Evolutionary conservation across 2,113 vertebrate species (phyloP), one percentile per base, ranked within the genome.

Genomic region (Chloropsis cyanopogon): DNA sequence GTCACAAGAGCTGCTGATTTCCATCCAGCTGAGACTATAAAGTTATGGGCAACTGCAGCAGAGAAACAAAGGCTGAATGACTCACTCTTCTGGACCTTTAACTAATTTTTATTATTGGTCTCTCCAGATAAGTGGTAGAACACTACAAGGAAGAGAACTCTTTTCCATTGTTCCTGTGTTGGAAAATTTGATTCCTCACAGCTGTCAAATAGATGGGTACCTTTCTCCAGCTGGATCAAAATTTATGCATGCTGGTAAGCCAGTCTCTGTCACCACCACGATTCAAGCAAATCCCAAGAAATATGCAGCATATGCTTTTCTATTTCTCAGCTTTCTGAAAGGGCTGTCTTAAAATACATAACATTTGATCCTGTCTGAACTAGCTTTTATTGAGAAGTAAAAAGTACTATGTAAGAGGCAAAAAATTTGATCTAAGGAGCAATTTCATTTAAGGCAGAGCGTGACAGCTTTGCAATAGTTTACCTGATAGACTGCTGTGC

Each of bases 351-450:
- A 52, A 66, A 61, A 92, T 66, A 91, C 29, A 53, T 80, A 95
- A 85, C 82, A 63, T 82, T 91, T 82, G 14, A 73, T 80, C 33
- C 52, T 85, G 79, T 41, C 81, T 95, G 86, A 88, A 88, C 11
- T 28, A 78, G 29, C 7, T 85, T 87, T 84, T 95, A 81, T 61
- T 90, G 88, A 83, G 82, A 86, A 96, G 93, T 78, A 95, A 96
- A 88, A 92, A 86, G 65, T 50, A 84, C 83, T 77, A 75, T 75
- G 22, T 82, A 91, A 92, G 54, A 68, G 63, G 88, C 76, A 87
- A 95, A 68, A 76, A 93, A 80, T 33, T 57, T 61, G 44, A 81
- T 75, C 86, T 41, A 56, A 94, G 61, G 33, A 70, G 37, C 66
- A 53, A 87, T 88, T 92, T 75, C 37, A 56, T 79, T 87, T 89